Conservation (phyloP, 2,888 invertebrate genomes). For the Halocaridina rubra region DNA sequence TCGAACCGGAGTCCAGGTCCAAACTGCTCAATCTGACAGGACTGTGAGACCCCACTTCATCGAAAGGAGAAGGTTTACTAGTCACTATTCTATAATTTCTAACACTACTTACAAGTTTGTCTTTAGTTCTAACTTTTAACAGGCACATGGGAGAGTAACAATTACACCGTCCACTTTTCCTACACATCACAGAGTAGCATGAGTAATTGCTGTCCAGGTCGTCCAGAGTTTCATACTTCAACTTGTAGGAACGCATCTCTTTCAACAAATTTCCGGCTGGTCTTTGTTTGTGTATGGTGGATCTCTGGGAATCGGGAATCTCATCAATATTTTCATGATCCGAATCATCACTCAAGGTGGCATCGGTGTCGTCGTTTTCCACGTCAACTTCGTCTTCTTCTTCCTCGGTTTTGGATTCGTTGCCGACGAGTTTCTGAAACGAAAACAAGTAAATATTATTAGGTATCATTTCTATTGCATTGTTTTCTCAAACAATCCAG, state of each 20-base stretch:
- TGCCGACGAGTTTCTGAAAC: conserved; percentile 66
- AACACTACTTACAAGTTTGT: conserved; percentile 50
- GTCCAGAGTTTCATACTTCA: conserved; percentile 55
- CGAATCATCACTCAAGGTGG: conserved; percentile 39
- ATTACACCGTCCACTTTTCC: conserved; percentile 65
- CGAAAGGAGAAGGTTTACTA: conserved; percentile 57
- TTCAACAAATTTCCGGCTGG: conserved; percentile 61
- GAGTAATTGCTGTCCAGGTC: conserved; percentile 23
- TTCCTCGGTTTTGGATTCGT: conserved; percentile 69
- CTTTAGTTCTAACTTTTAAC: conserved; percentile 46
- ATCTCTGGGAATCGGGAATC: conserved; percentile 62
- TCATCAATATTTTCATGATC: conserved; percentile 57
- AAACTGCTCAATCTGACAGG: conserved; percentile 60
- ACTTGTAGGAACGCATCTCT: conserved; percentile 45
- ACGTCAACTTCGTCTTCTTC: conserved; percentile 65
- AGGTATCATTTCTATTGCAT: too few species aligned
- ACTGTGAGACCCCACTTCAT: conserved; percentile 36
- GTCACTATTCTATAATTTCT: conserved; percentile 62
- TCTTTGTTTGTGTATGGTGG: conserved; percentile 59
- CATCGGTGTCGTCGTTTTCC: conserved; percentile 48
- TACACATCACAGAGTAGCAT: conserved; percentile 55
- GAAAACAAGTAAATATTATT: too few species aligned
- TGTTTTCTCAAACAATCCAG: too few species aligned
- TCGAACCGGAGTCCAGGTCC: conserved; percentile 62
- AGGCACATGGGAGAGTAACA: conserved; percentile 88